Evolutionary conservation across 2,113 vertebrate species (phyloP), one percentile per base, ranked within the genome.

Genomic region (Pteronura brasiliensis): DNA sequence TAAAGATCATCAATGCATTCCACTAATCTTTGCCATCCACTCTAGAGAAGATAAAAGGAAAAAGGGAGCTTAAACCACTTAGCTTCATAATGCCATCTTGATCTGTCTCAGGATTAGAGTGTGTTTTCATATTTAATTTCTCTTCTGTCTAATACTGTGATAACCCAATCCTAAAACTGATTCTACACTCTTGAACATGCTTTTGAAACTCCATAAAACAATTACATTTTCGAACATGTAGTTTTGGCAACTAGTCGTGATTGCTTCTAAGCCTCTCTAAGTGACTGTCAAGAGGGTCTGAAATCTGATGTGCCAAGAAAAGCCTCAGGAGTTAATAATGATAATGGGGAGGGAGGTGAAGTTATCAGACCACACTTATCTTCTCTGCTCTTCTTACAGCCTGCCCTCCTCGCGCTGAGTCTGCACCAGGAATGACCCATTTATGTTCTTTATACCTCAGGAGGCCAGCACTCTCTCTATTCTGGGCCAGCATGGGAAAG

Each of bases 101-200:
- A 47, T 20, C 18, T 8, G 4, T 25, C 59, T 89, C 72, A 84
- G 52, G 74, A 93, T 49, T 59, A 36, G 0, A 17, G 1, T 42
- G 29, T 57, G 13, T 74, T 96, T 85, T 90, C 74, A 44, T 67
- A 88, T 94, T 89, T 61, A 69, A 80, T 95, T 63, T 93, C 49
- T 27, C 69, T 63, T 90, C 34, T 84, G 20, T 79, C 55, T 39
- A 80, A 67, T 63, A 42, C 69, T 57, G 31, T 86, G 83, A 77
- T 93, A 82, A 90, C 25, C 27, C 71, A 88, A 6, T 61, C 49
- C 94, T 85, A 79, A 94, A 76, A 85, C 21, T 27, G n/a, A 92
- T 85, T 71, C 25, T 86, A 2, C 6, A 65, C 36, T 90, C 59
- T 83, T n/a, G 17, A 49, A 59, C 52, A 47, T 88, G 42, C 80